phyloP scores from a whole-genome alignment of 2,797 vertebrate genomes.

The Menidia menidia region DNA sequence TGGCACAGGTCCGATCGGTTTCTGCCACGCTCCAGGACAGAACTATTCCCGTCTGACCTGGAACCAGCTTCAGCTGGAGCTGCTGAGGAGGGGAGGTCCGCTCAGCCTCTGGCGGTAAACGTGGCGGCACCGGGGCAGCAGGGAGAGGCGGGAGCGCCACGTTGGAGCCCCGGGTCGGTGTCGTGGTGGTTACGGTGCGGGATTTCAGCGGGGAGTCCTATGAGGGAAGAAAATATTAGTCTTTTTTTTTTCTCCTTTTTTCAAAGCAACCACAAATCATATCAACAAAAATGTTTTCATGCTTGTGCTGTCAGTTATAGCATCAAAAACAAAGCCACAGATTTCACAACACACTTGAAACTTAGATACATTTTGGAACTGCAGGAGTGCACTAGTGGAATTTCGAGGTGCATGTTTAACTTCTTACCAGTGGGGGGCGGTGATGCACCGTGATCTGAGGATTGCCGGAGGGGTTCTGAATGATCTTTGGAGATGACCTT shows the following conservation, averaged over 20 bases:
- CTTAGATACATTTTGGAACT: neutral
- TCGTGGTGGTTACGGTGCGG: conserved; percentile 53
- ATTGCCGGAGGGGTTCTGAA: conserved; percentile 75
- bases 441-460: conserved; percentile 91
- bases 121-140: conserved; percentile 85
- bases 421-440: conserved; percentile 86
- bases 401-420: conserved; percentile 17
- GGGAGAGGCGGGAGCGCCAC: conserved; percentile 83
- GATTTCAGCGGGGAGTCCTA: conserved; percentile 79
- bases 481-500: conserved; percentile 82
- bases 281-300: no score
- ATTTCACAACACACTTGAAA: neutral
- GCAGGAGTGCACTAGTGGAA: conserved; percentile 5
- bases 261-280: no score
- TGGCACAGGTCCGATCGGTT: conserved; percentile 91
- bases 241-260: no score
- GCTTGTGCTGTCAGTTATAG: neutral
- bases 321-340: neutral
- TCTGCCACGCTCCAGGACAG: conserved; percentile 97
- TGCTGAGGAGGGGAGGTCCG: conserved; percentile 92
- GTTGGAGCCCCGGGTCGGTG: conserved; percentile 41
- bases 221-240: conserved; percentile 12
- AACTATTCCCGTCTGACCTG: conserved; percentile 97
- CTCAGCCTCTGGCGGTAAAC: conserved; percentile 90
- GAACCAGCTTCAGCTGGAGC: conserved; percentile 95